These are phyloP conservation scores for Slavum lentiscoides DNA, from an alignment of 2,888 invertebrate genomes.

Conservation along the genomic window DNA sequence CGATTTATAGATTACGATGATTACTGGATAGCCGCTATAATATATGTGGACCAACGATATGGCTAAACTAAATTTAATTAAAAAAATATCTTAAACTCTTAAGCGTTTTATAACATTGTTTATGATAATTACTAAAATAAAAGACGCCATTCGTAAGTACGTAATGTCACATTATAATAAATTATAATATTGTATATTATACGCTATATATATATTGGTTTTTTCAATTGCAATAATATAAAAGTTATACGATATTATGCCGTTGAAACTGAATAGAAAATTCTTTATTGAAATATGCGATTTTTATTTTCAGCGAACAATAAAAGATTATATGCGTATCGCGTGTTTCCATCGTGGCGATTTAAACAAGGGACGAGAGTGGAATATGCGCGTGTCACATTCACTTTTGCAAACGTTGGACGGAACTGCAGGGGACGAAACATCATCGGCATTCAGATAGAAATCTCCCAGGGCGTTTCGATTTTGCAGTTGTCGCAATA, in stretches of 20 bases:
- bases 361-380: too few species aligned
- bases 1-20: slow-evolving; percentile 3
- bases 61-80: too few species aligned
- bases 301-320: too few species aligned
- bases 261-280: too few species aligned
- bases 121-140: not conserved
- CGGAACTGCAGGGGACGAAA: slow-evolving; percentile 21
- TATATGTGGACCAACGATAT: not conserved
- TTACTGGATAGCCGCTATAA: slow-evolving; percentile 4
- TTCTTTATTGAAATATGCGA: too few species aligned
- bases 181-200: not conserved
- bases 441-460: not conserved
- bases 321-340: too few species aligned
- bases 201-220: not conserved
- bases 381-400: too few species aligned
- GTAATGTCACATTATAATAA: not conserved
- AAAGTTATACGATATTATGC: too few species aligned
- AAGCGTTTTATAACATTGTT: not conserved
- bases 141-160: not conserved
- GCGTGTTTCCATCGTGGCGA: too few species aligned
- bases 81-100: too few species aligned
- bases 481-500: slow-evolving; percentile 6
- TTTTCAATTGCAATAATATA: not conserved
- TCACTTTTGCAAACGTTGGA: not conserved
- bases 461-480: slow-evolving; percentile 38